Base-by-base conservation (phyloP, 2,888 invertebrate genomes). In the Mantis religiosa region DNA sequence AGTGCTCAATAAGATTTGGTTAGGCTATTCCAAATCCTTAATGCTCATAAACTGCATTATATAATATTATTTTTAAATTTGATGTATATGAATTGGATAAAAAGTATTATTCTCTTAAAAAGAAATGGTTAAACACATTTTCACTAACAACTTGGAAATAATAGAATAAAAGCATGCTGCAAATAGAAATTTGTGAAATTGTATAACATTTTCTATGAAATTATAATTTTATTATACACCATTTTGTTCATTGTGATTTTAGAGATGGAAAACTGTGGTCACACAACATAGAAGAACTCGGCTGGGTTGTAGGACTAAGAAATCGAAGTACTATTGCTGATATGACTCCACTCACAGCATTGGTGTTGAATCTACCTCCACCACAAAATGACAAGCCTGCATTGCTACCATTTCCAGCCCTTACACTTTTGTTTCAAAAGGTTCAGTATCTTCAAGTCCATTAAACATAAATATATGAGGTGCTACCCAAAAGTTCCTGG, bases 351-450 rank as follows among this genome's bases (percentile, higher is more conserved):
- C 93, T 98, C 27, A 96, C 97, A 28, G 97, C 97, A 20, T 93
- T 99, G 71, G 96, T 98, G 91, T 97, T 98, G 91, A 98, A 98
- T 93, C 97, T 99, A 92, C 95, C 95, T 91, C 94, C 96, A 34
- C 96, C 97, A 41, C 90, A 92, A 3, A 93, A 94, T 88, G 95
- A 95, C 0, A 95, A 95, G 91, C 97, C 96, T 8, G 95, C 96
- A 0, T 93, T 97, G 82, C 93, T 99, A 28, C 95, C 95, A 4
- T 96, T 98, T 91, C 95, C 95, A 88, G 97, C 98, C 92, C 96
- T 98, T 0, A 94, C 95, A 84, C 94, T 95, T 83, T 93, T 99
- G 14, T 98, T 98, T 93, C 95, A 95, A 92, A 96, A 97, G 93
- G 95, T 95, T 92, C 28, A 83, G 41, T 28, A 28, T 83, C 27